Base-by-base conservation (phyloP, 1,140 invertebrate species). In the Sesamia nonagrioides region DNA sequence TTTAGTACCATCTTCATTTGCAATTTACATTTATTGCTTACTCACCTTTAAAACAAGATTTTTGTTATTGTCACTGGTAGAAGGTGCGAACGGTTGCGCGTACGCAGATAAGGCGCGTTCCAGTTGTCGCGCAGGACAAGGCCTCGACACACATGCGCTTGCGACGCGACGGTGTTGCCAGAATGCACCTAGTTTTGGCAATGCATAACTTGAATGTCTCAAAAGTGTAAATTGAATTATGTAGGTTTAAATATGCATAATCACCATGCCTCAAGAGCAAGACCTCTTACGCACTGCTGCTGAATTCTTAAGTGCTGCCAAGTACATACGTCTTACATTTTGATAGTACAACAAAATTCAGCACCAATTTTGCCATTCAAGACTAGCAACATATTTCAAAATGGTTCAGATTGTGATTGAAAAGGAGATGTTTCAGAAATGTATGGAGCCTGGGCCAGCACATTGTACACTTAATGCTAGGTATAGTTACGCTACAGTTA, bases 131-230 rank as follows among this genome's bases (percentile, higher is more conserved):
- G 77, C 61, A 71, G 78, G 82, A 78, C 52, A 61, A 68, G 82
- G 37, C 88, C 89, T 89, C 88, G 89, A 85, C 89, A 87, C 69
- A 89, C 88, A 83, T 89, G 76, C 83, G 75, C 83, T 61, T 42
- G 45, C 15, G 52, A 45, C 50, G 76, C 72, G 37, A 40, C 6
- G 15, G 73, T 63, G 73, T 75, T 75, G 58, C 73, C 54, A 75
- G 71, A 52, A 71, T 71, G 68, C 48, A 45, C 15, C 68, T 52
- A 48, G 27, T 71, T 71, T 74, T 45, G 54, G 71, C 35, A 74
- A 45, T 18, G 68, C 8, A 54, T 52, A 18, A 66, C 54, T 52
- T 54, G 48, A 18, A 66, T 42, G 18, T 66, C 40, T 45, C 37
- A 21, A 6, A 27, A 27, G 13, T 42, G 33, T 63, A 18, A 6